phyloP scores from a whole-genome alignment of 2,797 vertebrate genomes.

The Sebastes aleutianus region DNA sequence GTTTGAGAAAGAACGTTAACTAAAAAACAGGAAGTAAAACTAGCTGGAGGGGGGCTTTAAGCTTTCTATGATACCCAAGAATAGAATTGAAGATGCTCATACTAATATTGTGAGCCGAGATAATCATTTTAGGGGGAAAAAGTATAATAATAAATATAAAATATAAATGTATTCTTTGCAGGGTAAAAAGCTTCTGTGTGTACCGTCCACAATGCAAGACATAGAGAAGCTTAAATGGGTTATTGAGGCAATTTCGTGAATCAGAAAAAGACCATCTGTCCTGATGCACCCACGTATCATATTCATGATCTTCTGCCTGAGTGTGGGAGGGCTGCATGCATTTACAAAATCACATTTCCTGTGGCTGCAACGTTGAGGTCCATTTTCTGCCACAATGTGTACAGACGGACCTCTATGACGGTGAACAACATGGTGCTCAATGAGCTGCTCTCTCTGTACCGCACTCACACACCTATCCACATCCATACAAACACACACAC shows the following conservation, averaged over 20 bases:
- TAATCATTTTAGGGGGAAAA: background rate
- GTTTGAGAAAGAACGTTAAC: no score
- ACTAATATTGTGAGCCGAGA: background rate
- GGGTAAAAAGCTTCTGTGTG: background rate
- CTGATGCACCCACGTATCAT: slow-evolving; percentile 25
- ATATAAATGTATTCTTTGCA: background rate
- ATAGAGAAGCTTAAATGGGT: slow-evolving; percentile 21
- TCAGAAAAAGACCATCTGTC: slow-evolving; percentile 59
- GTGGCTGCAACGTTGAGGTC: slow-evolving; percentile 13
- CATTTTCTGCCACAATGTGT: slow-evolving; percentile 41
- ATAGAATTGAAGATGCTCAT: background rate
- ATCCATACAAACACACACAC: background rate
- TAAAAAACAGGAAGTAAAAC: no score
- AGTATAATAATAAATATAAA: background rate
- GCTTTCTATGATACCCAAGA: background rate
- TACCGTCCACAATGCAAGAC: background rate
- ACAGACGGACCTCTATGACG: slow-evolving; percentile 8
- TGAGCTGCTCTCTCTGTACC: slow-evolving; percentile 2
- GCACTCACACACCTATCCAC: background rate
- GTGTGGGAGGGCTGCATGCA: slow-evolving; percentile 22
- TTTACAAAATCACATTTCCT: slow-evolving; percentile 50
- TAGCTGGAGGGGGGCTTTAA: no score
- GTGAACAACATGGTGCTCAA: slow-evolving; percentile 9
- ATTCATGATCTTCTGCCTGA: slow-evolving; percentile 15
- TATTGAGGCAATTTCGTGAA: slow-evolving; percentile 22